Percentiles rank a stretch among this genome's conserved stretches.
Evolutionary conservation across 2,888 invertebrate species (phyloP).

Genomic region (Marronus borbonicus): DNA sequence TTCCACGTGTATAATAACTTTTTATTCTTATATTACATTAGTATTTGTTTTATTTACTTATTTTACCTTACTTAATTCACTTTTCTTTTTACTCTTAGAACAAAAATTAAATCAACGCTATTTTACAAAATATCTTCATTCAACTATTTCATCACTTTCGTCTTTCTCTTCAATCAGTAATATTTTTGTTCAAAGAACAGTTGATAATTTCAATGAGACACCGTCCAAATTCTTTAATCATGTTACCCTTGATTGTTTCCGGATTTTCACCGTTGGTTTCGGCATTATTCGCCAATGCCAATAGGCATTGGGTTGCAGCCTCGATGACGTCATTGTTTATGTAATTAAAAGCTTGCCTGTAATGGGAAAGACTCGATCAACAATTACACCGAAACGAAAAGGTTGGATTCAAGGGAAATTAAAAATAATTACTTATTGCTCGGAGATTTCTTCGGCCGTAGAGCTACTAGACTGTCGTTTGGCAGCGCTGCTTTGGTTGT

Average conservation of each 20-base stretch:
- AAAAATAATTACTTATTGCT: slow-evolving; percentile 58
- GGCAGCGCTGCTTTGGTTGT: slow-evolving; percentile 55
- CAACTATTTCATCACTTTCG: neutral
- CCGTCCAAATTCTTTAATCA: slow-evolving; percentile 95
- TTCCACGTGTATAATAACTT: slow-evolving; percentile 13
- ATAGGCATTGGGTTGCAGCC: slow-evolving; percentile 94
- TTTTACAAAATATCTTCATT: slow-evolving; percentile 3
- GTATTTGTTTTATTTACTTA: neutral
- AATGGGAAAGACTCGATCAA: neutral
- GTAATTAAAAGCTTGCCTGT: slow-evolving; percentile 88
- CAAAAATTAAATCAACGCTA: slow-evolving; percentile 37
- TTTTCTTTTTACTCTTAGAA: slow-evolving; percentile 5
- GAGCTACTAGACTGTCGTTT: slow-evolving; percentile 57
- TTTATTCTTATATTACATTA: slow-evolving; percentile 25
- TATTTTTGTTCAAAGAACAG: slow-evolving; percentile 68
- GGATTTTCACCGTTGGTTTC: slow-evolving; percentile 78
- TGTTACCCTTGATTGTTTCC: slow-evolving; percentile 78
- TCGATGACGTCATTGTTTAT: slow-evolving; percentile 96
- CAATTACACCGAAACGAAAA: neutral
- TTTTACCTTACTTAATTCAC: neutral
- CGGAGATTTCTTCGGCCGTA: slow-evolving; percentile 60
- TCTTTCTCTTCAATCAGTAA: slow-evolving; percentile 9
- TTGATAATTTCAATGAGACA: slow-evolving; percentile 95
- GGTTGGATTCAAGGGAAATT: neutral
- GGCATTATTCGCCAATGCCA: slow-evolving; percentile 92